Evolutionary conservation across 2,888 invertebrate genomes (phyloP), one percentile per base, ranked within the genome.

Genomic region (Thereva unica): DNA sequence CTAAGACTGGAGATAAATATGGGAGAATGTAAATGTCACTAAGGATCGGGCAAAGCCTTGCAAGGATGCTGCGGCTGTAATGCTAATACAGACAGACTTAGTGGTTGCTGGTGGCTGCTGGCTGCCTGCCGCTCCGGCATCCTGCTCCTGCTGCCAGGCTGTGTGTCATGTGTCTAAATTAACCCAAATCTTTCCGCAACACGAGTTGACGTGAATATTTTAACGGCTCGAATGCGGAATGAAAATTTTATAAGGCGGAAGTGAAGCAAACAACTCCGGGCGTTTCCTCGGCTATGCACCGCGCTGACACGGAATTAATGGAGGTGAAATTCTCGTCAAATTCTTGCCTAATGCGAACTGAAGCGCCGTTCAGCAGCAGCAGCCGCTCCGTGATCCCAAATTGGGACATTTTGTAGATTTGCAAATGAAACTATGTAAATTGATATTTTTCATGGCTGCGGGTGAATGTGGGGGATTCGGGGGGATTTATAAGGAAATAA

Each of bases 151-250:
- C 53, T 9, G 34, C 53, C 42, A 41, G 10, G 10, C 41, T 52
- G 35, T 44, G 49, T 64, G 64, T 64, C 53, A 72, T 72, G 72
- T 72, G 72, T 71, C 71, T 71, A 73, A 73, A 73, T 73, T 74
- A 73, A 74, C 73, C 74, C 68, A 74, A 74, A 74, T 74, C 72
- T 72, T 72, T 72, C 69, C 72, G 67, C 70, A 73, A 73, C 72
- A 74, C 72, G 72, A 74, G 72, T 71, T 72, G 73, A 74, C 74
- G 73, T 73, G 72, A 72, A 73, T 72, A 73, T 73, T 72, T 69
- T 68, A 69, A 50, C 61, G 40, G 50, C 49, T n/a, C 50, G 50
- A 61, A 50, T 61, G 61, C 41, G 50, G 37, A 42, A 61, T 61
- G 61, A 50, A 61, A 61, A 49, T 50, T 61, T 61, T 50, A 61